phyloP scores from a whole-genome alignment of 2,888 invertebrate genomes.

The Carcina quercana region DNA sequence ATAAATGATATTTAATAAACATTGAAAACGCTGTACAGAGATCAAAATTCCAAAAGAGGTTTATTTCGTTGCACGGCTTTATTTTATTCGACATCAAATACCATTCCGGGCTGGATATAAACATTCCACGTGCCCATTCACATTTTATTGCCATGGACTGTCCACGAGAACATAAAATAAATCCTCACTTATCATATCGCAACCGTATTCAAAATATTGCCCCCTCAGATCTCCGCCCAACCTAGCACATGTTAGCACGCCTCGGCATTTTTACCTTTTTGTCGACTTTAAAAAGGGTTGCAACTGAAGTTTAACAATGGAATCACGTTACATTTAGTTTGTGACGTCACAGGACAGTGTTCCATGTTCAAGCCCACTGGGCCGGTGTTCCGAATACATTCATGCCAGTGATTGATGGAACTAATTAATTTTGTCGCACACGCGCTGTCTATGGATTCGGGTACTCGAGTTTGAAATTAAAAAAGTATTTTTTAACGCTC shows the following conservation, averaged over 20 bases:
- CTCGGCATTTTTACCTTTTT: conserved; percentile 26
- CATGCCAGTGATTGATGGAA: conserved; percentile 66
- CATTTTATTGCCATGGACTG: too few species aligned
- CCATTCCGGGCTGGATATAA: too few species aligned
- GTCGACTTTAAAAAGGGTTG: conserved; percentile 27
- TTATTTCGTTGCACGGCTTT: too few species aligned
- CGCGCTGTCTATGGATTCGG: conserved; percentile 40
- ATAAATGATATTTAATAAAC: too few species aligned
- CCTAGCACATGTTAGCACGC: conserved; percentile 34
- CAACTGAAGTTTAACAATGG: conserved; percentile 59
- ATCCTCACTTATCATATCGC: conserved; percentile 30
- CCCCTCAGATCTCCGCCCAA: conserved; percentile 48
- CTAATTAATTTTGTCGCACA: conserved; percentile 69
- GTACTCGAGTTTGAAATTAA: conserved; percentile 56
- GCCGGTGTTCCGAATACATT: conserved; percentile 49
- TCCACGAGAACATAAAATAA: conserved; percentile 23
- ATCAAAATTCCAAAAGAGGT: too few species aligned
- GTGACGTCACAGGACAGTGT: conserved; percentile 34
- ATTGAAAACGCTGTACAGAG: too few species aligned
- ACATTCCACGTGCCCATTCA: too few species aligned
- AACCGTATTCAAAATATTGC: conserved; percentile 55
- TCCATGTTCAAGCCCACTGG: conserved; percentile 55
- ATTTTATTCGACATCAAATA: too few species aligned
- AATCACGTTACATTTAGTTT: conserved; percentile 65
- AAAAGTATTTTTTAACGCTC: conserved; percentile 30